phyloP scores from a whole-genome alignment of 1,140 invertebrate genomes.

The Neocloeon triangulifer region DNA sequence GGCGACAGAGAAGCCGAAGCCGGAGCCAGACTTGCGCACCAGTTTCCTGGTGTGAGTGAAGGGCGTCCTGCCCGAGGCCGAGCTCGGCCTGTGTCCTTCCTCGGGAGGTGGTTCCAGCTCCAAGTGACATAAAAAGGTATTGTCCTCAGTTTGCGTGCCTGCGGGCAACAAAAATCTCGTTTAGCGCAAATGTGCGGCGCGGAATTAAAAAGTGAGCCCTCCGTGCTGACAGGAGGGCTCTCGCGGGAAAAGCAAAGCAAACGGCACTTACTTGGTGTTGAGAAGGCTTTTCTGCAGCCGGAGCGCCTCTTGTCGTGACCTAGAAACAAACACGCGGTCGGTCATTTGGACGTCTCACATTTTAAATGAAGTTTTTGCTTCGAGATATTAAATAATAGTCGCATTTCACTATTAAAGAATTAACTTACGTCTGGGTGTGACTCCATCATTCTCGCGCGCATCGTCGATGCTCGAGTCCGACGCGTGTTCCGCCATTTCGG shows the following conservation, averaged over 20 bases:
- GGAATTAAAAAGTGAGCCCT: no score
- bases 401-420: no score
- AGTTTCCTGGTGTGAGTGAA: slow-evolving; percentile 53
- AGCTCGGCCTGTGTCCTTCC: slow-evolving; percentile 14
- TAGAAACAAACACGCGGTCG: no score
- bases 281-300: slow-evolving; percentile 9
- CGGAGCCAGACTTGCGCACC: slow-evolving; percentile 25
- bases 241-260: slow-evolving; percentile 17
- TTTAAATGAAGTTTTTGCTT: no score
- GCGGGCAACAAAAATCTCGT: slow-evolving; percentile 15
- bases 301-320: no score
- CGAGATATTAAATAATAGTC: no score
- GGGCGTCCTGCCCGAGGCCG: slow-evolving; percentile 37
- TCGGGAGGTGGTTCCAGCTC: slow-evolving; percentile 45
- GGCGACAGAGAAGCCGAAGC: slow-evolving; percentile 73
- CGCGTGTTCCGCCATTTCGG: no score
- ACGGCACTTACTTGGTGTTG: slow-evolving; percentile 3
- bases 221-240: no score
- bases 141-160: slow-evolving; percentile 21
- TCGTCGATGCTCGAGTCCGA: no score
- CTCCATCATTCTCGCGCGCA: no score
- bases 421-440: no score
- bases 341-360: no score
- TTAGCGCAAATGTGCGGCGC: slow-evolving; percentile 18
- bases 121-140: slow-evolving; percentile 45